Evolutionary conservation across 2,888 invertebrate species (phyloP).

Genomic region (Limnephilus auricula): DNA sequence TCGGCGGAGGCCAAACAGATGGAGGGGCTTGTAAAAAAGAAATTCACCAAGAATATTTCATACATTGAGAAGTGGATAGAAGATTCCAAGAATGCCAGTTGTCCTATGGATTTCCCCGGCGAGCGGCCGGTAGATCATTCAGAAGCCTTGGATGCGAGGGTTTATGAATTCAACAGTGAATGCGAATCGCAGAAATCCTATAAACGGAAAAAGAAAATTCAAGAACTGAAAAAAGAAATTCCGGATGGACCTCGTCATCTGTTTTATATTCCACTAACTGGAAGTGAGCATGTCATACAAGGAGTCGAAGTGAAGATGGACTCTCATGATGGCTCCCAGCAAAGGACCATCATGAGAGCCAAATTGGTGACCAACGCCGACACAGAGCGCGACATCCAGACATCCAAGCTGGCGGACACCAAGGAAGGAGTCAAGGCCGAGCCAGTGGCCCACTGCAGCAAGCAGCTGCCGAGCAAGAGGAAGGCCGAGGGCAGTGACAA

Average conservation of each 20-base stretch:
- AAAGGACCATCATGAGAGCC: conserved; percentile 80
- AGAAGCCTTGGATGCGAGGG: neutral
- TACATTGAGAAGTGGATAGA: conserved; percentile 69
- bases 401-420: conserved; percentile 63
- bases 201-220: neutral
- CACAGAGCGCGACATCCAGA: conserved; percentile 66
- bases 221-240: neutral
- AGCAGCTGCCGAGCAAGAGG: neutral
- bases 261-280: conserved; percentile 82
- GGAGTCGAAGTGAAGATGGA: conserved; percentile 82
- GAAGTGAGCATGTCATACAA: conserved; percentile 76
- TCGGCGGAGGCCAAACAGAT: conserved; percentile 53
- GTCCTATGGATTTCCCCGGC: neutral
- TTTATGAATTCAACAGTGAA: conserved; percentile 31
- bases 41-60: conserved; percentile 65
- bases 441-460: neutral
- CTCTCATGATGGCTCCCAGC: conserved; percentile 80
- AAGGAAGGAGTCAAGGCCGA: neutral
- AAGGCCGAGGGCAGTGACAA: neutral
- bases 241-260: conserved; percentile 70
- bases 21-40: conserved; percentile 64
- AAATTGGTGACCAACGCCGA: conserved; percentile 81
- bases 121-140: neutral
- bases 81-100: conserved; percentile 11
- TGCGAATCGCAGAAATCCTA: conserved; percentile 10